Evolutionary conservation across 2,797 vertebrate species (phyloP).

Genomic region (Cryptoprocta ferox): DNA sequence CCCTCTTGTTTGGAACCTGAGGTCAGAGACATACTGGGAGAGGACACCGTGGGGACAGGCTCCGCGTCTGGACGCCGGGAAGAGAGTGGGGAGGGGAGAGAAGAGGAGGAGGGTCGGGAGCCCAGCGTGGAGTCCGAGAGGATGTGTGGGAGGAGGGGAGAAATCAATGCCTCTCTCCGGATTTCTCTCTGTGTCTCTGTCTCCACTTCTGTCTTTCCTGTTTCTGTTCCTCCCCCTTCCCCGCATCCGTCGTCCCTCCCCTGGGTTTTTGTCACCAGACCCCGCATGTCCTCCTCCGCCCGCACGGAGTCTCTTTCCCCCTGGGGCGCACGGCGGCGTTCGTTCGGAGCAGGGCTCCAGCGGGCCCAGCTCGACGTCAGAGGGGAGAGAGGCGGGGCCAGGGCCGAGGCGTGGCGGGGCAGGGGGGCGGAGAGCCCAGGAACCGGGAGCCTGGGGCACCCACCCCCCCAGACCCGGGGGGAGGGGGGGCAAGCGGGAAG

Average conservation of each 20-base stretch:
- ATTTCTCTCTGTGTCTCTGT: not conserved
- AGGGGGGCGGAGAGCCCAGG: not conserved
- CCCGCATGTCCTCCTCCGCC: not conserved
- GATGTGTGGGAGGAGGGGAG: not conserved
- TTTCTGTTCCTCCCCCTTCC: not conserved
- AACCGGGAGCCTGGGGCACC: slow-evolving; percentile 50
- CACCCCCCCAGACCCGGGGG: not conserved
- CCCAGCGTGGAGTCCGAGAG: not conserved
- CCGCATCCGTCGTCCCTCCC: not conserved
- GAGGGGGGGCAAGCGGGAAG: not conserved
- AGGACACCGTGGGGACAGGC: not conserved
- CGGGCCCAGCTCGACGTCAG: slow-evolving; percentile 68
- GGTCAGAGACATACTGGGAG: not conserved
- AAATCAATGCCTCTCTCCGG: not conserved
- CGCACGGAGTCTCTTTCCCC: not conserved
- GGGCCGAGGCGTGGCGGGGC: not conserved
- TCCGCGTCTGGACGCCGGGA: not conserved
- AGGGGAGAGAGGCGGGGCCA: slow-evolving; percentile 57
- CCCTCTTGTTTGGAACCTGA: not conserved
- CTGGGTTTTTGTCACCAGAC: not conserved
- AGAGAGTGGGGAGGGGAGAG: not conserved
- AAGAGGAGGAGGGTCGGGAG: not conserved
- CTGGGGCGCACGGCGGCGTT: not conserved
- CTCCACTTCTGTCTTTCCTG: not conserved
- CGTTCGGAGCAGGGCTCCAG: slow-evolving; percentile 20